Evolutionary conservation across 2,888 invertebrate genomes (phyloP).

Genomic region (Rotaria macrura): DNA sequence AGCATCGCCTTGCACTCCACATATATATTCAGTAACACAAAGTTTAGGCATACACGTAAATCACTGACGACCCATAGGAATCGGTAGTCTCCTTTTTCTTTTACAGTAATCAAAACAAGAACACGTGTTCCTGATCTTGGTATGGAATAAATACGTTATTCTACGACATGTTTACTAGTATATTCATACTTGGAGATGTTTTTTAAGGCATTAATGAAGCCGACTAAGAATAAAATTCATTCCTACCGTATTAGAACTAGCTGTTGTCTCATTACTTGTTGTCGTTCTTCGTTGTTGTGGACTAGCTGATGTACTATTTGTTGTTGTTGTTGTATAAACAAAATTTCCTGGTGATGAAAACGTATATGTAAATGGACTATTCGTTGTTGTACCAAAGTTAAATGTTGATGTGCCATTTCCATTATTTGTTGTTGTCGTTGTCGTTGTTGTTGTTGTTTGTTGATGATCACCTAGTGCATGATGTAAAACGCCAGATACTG

Average conservation of each 20-base stretch:
- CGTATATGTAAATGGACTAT: background rate
- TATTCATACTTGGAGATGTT: no score
- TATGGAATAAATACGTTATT: no score
- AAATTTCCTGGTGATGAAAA: slow-evolving; percentile 6
- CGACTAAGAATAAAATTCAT: no score
- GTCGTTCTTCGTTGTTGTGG: background rate
- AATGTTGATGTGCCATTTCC: slow-evolving; percentile 8
- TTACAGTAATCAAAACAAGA: no score
- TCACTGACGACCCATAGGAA: no score
- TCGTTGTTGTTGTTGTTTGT: background rate
- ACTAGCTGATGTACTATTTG: background rate
- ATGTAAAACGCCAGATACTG: slow-evolving; percentile 20
- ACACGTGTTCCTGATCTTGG: no score
- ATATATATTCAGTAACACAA: no score
- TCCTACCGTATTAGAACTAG: background rate
- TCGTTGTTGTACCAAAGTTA: slow-evolving; percentile 7
- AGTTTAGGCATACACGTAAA: no score
- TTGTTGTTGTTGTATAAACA: background rate
- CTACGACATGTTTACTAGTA: no score
- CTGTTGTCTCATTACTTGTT: background rate
- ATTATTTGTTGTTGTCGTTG: background rate
- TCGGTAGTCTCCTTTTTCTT: no score
- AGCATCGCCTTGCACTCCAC: no score
- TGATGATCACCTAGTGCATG: background rate
- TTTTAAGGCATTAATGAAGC: no score